Evolutionary conservation across 2,113 vertebrate species (phyloP).

Genomic region (Numenius arquata): DNA sequence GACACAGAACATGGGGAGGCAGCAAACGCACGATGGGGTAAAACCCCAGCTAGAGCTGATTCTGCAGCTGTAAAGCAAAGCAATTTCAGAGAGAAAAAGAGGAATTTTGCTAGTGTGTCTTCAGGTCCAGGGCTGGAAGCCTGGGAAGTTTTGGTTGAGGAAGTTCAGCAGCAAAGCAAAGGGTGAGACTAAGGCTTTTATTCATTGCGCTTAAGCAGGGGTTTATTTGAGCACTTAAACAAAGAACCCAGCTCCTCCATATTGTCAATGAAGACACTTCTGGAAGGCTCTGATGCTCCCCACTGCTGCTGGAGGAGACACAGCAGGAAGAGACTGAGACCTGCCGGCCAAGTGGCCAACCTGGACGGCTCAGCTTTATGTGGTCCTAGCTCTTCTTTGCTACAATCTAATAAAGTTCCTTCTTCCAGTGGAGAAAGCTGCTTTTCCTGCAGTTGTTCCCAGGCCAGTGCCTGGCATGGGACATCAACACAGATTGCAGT

Average conservation of each 20-base stretch:
- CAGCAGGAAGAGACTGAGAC: neutral
- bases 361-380: neutral
- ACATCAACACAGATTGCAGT: neutral
- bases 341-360: rapidly evolving
- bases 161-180: neutral
- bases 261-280: neutral
- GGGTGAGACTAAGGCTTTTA: neutral
- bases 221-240: neutral
- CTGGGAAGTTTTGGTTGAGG: neutral
- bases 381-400: neutral
- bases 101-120: neutral
- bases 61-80: neutral
- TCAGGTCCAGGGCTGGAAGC: neutral
- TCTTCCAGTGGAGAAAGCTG: neutral
- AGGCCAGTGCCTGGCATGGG: neutral
- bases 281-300: neutral
- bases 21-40: neutral
- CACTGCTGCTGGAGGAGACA: neutral
- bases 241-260: neutral
- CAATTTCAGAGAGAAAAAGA: neutral
- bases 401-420: neutral
- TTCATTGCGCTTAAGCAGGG: neutral
- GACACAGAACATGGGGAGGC: rapidly evolving
- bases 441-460: neutral
- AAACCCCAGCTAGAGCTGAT: neutral